Base-by-base conservation (phyloP, 1,140 invertebrate genomes). In the Microplitis mediator region DNA sequence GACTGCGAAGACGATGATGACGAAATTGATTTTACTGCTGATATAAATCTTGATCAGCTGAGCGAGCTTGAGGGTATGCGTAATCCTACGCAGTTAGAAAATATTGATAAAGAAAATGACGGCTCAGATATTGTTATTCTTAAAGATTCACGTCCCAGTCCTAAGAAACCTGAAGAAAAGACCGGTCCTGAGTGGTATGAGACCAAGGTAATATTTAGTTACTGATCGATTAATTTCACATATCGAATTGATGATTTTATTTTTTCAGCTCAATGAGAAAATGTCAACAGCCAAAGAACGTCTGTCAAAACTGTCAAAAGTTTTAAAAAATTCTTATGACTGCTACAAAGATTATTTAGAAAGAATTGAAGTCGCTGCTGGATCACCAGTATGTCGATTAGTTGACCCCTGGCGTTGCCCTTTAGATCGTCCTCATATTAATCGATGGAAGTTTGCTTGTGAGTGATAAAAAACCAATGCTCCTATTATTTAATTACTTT, bases 361-460 rank as follows among this genome's bases (percentile, higher is more conserved):
- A n/a, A 78, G 75, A 31, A 80, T 79, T 58, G 77, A 79, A 50
- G 78, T 78, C 5, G 76, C 72, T 32, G 74, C 74, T 74, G 80
- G 83, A 60, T 79, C 80, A 23, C 79, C 86, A 6, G 79, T 87
- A 1, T 87, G 85, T 73, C 84, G 82, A 71, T 54, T 86, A 62
- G 81, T 81, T 75, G 73, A 82, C n/a, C 75, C 84, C 9, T 78
- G 79, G 52, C 78, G 76, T 61, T 86, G 83, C 72, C 79, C 82
- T 5, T 78, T 86, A 35, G 80, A 83, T 58, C 78, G 82, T 51
- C 81, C 82, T 6, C 75, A 83, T 39, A 84, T 80, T 13, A 86
- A 86, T 79, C 80, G 86, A 16, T 87, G 85, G 85, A 86, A 86
- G 61, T 87, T 87, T 62, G 72, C 80, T 61, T 87, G 86, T 87